Conservation (phyloP, 2,797 vertebrate species). For the Poeciliopsis presidionis region DNA sequence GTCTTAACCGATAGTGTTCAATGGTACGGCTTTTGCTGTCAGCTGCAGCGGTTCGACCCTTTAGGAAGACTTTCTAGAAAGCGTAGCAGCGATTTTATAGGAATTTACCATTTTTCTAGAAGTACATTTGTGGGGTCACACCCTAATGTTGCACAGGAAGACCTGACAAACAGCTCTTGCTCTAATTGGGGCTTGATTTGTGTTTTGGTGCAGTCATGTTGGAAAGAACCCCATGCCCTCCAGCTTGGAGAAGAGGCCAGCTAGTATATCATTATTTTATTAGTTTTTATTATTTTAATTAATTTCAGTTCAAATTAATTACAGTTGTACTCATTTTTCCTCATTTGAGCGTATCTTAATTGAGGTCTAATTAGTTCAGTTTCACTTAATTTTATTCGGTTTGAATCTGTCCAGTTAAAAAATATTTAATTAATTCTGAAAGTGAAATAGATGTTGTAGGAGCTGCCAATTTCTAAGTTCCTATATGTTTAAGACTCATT, state of each 20-base stretch:
- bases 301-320: not conserved
- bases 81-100: not conserved
- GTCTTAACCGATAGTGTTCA: not conserved
- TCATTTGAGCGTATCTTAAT: not conserved
- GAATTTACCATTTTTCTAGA: not conserved
- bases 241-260: not conserved
- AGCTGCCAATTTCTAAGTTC: not conserved
- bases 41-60: not conserved
- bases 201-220: not conserved
- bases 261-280: not conserved
- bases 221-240: not conserved
- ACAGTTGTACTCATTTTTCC: not conserved
- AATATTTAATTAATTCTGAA: not conserved
- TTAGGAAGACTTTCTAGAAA: not conserved
- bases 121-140: not conserved
- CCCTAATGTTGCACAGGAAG: not conserved
- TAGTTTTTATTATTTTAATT: not conserved
- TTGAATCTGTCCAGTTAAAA: not conserved
- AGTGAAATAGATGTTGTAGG: not conserved
- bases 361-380: not conserved
- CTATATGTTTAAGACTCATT: not conserved
- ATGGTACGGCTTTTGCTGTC: not conserved
- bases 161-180: not conserved
- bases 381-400: not conserved
- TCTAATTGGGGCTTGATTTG: not conserved